These are phyloP conservation scores for Phoebastria nigripes DNA, from an alignment of 2,797 vertebrate genomes.

Conservation along the genomic window DNA sequence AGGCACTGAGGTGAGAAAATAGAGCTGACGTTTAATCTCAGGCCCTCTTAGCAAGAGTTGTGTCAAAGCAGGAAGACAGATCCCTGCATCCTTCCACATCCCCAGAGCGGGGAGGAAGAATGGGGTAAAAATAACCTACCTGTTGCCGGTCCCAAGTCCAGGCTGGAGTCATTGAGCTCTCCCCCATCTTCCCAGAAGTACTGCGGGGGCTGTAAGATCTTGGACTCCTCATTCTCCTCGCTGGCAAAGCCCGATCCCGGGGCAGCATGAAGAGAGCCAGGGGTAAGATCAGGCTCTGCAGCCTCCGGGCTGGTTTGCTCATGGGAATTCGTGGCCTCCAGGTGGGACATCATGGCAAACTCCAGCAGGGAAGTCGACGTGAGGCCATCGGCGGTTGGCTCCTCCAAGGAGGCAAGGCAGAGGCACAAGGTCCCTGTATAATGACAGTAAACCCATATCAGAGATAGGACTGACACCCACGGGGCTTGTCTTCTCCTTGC, in stretches of 20 bases:
- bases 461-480: not conserved
- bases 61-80: not conserved
- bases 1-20: constrained; percentile 54
- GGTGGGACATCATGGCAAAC: constrained; percentile 67
- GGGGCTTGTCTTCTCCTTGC: not conserved
- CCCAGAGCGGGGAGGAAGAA: not conserved
- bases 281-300: constrained; percentile 31
- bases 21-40: constrained; percentile 54
- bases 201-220: constrained; percentile 71
- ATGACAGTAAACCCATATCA: not conserved
- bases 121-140: constrained; percentile 53
- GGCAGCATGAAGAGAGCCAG: constrained; percentile 69
- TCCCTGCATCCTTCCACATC: not conserved
- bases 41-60: constrained; percentile 5
- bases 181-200: constrained; percentile 80
- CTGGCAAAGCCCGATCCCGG: constrained; percentile 83
- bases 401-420: constrained; percentile 54
- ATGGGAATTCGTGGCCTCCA: constrained; percentile 66
- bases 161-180: constrained; percentile 74
- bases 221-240: constrained; percentile 79
- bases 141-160: constrained; percentile 75
- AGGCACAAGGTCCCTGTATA: constrained; percentile 65
- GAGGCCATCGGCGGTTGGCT: constrained; percentile 65
- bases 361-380: constrained; percentile 72
- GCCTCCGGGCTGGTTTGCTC: constrained; percentile 49